Evolutionary conservation across 1,140 invertebrate species (phyloP).

Genomic region (Eubasilissa regina): DNA sequence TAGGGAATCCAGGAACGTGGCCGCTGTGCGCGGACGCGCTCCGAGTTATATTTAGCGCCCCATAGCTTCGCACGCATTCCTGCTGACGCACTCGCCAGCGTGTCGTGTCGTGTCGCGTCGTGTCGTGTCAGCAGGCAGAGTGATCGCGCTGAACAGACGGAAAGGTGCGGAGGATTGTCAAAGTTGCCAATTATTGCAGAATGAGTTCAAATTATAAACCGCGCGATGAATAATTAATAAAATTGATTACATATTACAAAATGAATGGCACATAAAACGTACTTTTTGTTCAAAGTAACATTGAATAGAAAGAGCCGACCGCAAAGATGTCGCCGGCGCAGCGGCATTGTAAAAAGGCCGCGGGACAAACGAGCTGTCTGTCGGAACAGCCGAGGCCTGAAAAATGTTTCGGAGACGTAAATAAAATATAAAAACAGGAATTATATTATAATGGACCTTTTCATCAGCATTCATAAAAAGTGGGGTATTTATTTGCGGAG

Average conservation of each 20-base stretch:
- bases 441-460: slow-evolving; percentile 54
- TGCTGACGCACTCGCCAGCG: background rate
- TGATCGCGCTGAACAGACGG: no score
- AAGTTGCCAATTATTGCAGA: no score
- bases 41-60: slow-evolving; percentile 17
- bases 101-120: background rate
- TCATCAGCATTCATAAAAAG: slow-evolving; percentile 45
- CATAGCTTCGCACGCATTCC: no score
- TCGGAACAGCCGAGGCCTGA: slow-evolving; percentile 45
- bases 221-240: no score
- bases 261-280: slow-evolving; percentile 4
- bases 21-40: background rate
- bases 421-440: slow-evolving; percentile 53
- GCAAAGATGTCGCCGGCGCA: background rate
- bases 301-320: background rate
- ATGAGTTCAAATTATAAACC: no score
- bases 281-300: background rate
- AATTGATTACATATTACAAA: no score
- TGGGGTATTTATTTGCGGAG: slow-evolving; percentile 52
- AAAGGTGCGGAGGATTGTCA: no score
- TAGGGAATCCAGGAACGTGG: slow-evolving; percentile 4
- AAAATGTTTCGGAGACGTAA: slow-evolving; percentile 52
- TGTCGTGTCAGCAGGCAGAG: no score
- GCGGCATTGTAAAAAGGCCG: slow-evolving; percentile 39
- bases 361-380: slow-evolving; percentile 51